Evolutionary conservation across 2,797 vertebrate species (phyloP).

Genomic region (Sparidentex hasta): DNA sequence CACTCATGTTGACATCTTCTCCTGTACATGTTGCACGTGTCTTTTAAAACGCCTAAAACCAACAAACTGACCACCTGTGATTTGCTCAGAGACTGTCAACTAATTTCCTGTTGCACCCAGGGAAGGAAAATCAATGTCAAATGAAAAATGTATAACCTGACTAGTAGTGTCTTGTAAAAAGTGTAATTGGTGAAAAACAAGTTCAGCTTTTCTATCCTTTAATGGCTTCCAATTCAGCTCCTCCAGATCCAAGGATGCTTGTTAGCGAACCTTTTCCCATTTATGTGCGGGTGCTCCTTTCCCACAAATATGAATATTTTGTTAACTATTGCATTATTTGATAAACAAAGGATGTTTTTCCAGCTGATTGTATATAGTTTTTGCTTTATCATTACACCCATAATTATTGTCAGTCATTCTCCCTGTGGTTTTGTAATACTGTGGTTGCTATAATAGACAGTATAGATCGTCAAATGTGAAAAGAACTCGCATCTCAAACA

Average conservation of each 20-base stretch:
- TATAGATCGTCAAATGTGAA: no score
- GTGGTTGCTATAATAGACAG: background rate
- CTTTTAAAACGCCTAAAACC: slow-evolving; percentile 18
- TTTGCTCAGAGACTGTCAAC: slow-evolving; percentile 6
- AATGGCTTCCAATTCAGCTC: slow-evolving; percentile 12
- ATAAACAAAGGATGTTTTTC: background rate
- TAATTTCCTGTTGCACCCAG: slow-evolving; percentile 16
- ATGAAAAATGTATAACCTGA: slow-evolving; percentile 37
- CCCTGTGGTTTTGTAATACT: background rate
- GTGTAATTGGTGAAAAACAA: slow-evolving; percentile 34
- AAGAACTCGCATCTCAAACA: no score
- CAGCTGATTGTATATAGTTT: background rate
- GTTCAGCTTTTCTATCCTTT: background rate
- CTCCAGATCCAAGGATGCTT: slow-evolving; percentile 20
- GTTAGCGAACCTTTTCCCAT: slow-evolving; percentile 28
- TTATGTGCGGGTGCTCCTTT: slow-evolving; percentile 2
- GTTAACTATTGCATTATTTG: background rate
- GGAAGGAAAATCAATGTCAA: slow-evolving; percentile 22
- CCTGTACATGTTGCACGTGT: slow-evolving; percentile 30
- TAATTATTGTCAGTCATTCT: background rate
- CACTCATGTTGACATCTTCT: slow-evolving; percentile 42
- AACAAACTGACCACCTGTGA: slow-evolving; percentile 7
- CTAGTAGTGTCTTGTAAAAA: slow-evolving; percentile 14
- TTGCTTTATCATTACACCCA: no score
- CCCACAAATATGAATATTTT: background rate